phyloP scores from a whole-genome alignment of 2,888 invertebrate species.

The Mesorhabditis sp. region DNA sequence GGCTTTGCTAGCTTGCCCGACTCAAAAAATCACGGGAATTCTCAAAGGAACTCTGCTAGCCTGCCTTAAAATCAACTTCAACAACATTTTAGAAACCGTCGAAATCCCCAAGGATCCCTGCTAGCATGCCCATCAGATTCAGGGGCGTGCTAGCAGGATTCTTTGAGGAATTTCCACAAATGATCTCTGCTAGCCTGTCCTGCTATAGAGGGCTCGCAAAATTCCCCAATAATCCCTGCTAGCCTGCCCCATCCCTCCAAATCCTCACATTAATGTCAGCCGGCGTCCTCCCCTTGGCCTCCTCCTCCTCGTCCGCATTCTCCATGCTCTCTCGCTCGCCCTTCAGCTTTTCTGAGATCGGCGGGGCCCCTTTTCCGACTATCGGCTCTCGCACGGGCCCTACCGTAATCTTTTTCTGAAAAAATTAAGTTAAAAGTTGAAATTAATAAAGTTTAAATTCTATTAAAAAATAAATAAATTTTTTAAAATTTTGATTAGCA shows the following conservation, averaged over 20 bases:
- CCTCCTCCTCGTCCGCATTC: neutral
- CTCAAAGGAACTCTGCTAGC: no score
- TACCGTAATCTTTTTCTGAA: neutral
- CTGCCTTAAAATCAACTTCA: no score
- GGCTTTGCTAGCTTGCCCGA: no score
- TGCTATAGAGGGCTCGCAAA: no score
- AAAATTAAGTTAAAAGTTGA: neutral
- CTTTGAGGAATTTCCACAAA: no score
- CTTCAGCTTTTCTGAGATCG: neutral
- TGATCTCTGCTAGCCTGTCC: no score
- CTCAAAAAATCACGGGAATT: no score
- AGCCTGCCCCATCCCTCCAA: neutral
- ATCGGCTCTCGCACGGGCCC: neutral
- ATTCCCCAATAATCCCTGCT: no score
- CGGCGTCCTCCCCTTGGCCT: neutral
- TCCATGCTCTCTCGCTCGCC: neutral
- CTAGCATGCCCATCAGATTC: no score
- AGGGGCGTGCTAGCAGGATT: no score
- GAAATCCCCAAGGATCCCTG: no score
- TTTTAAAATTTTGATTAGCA: neutral
- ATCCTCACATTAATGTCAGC: constrained; percentile 4
- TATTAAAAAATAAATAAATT: neutral
- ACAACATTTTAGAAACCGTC: no score
- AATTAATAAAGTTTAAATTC: neutral
- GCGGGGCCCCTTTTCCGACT: neutral